Base-by-base conservation (phyloP, 2,113 vertebrate species). In the Trogon melanurus region DNA sequence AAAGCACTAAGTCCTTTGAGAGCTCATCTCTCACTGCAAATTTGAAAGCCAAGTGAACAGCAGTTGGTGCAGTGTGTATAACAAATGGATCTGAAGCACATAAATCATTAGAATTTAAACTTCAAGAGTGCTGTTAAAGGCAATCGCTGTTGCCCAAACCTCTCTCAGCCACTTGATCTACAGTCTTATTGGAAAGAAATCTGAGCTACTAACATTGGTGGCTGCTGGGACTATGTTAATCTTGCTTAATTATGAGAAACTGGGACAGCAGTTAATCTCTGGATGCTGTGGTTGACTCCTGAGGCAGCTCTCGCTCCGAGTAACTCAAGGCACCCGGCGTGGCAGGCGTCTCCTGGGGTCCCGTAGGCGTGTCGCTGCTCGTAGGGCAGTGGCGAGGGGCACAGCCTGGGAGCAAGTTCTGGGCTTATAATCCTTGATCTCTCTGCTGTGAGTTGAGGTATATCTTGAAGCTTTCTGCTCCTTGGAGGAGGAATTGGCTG, bases 271-370 rank as follows among this genome's bases (percentile, higher is more conserved):
- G 70, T 69, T 95, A 85, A 92, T 92, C 89, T 79, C 20, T 56
- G 64, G 47, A 5, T 12, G 22, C 20, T 6, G 65, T 48, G 71
- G 62, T 64, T 1, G 0, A 2, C 13, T 85, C 44, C 50, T 3
- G 26, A 22, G n/a, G 81, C 61, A 44, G 50, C 32, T 78, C 75
- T 61, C 1, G 6, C 51, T 53, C 15, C 2, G 34, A 10, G 41
- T 23, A 17, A 38, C 51, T 27, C 38, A 2, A 14, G 1, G 1
- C 4, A 3, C 20, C 38, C 0, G 0, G 15, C 3, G 0, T 19
- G 6, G 9, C 71, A 48, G 75, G 32, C 19, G 4, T 32, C 72
- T 45, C 54, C 23, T 4, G 2, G 41, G 16, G 32, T 29, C 61
- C 78, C 3, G 0, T 21, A 1, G 10, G 13, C 1, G 2, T 11